phyloP scores from a whole-genome alignment of 53 echinoderm and acorn worm genomes.

The Holothuria scabra region DNA sequence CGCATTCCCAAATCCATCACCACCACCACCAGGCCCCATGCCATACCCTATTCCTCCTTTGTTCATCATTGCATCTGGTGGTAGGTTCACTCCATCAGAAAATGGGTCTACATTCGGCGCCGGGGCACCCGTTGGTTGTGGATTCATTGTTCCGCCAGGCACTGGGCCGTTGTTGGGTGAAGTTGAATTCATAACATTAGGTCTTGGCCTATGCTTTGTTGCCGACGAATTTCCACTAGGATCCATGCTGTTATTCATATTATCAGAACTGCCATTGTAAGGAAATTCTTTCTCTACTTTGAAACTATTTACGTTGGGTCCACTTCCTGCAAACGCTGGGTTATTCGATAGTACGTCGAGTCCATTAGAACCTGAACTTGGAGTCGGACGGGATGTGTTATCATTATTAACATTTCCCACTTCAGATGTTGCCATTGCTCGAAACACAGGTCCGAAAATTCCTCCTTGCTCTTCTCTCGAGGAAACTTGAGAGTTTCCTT shows the following conservation, averaged over 20 bases:
- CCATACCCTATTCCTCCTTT: constrained; percentile 23
- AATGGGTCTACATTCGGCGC: constrained; percentile 74
- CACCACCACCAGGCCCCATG: constrained; percentile 27
- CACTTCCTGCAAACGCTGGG: constrained; percentile 34
- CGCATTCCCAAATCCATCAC: constrained; percentile 35
- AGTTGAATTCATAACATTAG: constrained; percentile 26
- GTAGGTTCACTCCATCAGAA: constrained; percentile 65
- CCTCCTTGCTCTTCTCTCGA: constrained; percentile 35
- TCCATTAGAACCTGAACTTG: constrained; percentile 44
- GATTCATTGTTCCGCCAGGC: constrained; percentile 62
- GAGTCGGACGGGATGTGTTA: constrained; percentile 49
- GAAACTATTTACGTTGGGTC: constrained; percentile 43
- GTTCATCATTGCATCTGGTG: constrained; percentile 61
- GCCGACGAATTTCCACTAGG: constrained; percentile 47
- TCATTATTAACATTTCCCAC: constrained; percentile 55
- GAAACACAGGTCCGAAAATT: constrained; percentile 36
- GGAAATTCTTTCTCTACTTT: constrained; percentile 44
- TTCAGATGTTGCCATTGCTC: constrained; percentile 51
- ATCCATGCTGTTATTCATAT: constrained; percentile 53
- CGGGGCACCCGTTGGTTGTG: constrained; percentile 54
- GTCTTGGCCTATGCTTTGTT: constrained; percentile 45
- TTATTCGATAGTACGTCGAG: constrained; percentile 49
- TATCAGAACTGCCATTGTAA: constrained; percentile 49
- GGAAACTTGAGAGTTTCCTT: constrained; percentile 10
- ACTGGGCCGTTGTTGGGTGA: constrained; percentile 53